Evolutionary conservation across 2,113 vertebrate species (phyloP), one percentile per base, ranked within the genome.

Genomic region (Coptodon bakossiorum): DNA sequence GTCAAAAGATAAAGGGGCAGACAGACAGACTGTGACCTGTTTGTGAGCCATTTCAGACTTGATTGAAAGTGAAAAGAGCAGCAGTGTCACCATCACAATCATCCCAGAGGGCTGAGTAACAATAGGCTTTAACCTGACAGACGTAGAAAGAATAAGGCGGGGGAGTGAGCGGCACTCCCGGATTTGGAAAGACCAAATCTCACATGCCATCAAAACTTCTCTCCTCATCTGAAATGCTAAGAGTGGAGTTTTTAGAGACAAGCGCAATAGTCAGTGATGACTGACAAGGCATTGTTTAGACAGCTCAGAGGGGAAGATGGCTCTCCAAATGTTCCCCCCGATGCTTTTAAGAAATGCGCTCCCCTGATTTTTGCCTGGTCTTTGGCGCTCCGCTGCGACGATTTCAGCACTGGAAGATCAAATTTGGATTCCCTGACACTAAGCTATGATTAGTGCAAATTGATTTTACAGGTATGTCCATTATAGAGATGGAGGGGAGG

Each of bases 31-130:
- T 83, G 83, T 92, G 80, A 87, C 68, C 81, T 87, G 83, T 76
- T 85, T 83, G 78, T 81, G 45, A 85, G 87, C 82, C 83, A 84
- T 88, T 93, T 93, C 86, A 40, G 81, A 88, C 88, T 82, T 93
- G 86, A 94, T 90, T 92, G 88, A 91, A 89, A 86, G 79, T 92
- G 92, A 95, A 96, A 95, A 96, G 94, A 95, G 94, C 94, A 95
- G 90, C 83, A 12, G 90, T 88, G 82, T 89, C 93, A 92, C 85
- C 78, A 71, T 89, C 84, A 86, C 92, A 94, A 89, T 90, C 89
- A 93, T 90, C 89, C 68, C 53, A 43, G 22, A 83, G 90, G 88
- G 89, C 90, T 36, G 63, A 89, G 83, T 84, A 93, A 95, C 95
- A 94, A 95, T 89, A 90, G 93, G 54, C 81, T 86, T 90, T 88